Base-by-base conservation (phyloP, 2,888 invertebrate genomes). In the Conus canariensis region DNA sequence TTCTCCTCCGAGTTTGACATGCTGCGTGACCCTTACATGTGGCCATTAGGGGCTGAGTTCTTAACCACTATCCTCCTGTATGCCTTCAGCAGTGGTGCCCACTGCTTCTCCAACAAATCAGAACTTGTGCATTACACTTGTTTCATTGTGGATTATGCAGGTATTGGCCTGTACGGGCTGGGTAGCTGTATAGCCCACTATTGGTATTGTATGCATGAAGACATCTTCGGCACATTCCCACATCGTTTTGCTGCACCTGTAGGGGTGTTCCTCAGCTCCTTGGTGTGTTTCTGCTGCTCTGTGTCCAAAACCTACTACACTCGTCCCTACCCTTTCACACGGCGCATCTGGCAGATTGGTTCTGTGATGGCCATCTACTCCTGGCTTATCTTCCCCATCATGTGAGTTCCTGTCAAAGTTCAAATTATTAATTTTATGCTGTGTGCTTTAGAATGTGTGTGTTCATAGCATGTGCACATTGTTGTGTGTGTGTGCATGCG, bases 121-220 rank as follows among this genome's bases (percentile, higher is more conserved):
- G 96, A 96, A 89, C 91, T 95, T 59, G 93, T 94, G n/a, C 96
- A 96, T 90, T 96, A 96, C 92, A 94, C 95, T 9, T 95, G 95
- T 60, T 96, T 96, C 92, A 96, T 96, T 94, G 91, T 96, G 58
- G 96, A 96, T 91, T 96, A 96, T 92, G 95, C 95, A 59, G 96
- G 95, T 58, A 96, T 96, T 77, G 96, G 96, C n/a, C 91, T 96
- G 89, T 96, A 96, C 92, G 96, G 96, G n/a, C 92, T 96, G 16
- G 96, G 96, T n/a, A 95, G 95, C 91, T 94, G 94, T 45, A 94
- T 96, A 67, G 92, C 95, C n/a, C 96, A 96, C 91, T 94, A 95
- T 86, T 93, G 93, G 87, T 96, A 96, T 91, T 95, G 95, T 89
- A 93, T 94, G 88, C 94, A 95, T 85, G 92, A 94, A 67, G 91